These are phyloP conservation scores for Synanthedon formicaeformis DNA, from an alignment of 2,888 invertebrate species.

Conservation along the genomic window DNA sequence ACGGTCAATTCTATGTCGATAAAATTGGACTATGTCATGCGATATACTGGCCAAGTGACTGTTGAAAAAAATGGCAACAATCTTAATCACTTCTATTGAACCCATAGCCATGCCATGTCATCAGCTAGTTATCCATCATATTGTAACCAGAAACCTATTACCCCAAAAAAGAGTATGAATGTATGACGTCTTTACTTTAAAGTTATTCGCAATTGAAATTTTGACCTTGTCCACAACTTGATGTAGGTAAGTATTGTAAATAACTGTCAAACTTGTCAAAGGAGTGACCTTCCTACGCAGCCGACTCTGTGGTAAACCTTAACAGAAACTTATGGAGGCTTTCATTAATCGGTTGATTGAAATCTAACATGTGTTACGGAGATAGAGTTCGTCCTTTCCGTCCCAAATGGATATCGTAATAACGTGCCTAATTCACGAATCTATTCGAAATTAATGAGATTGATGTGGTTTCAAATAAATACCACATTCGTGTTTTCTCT, in stretches of 20 bases:
- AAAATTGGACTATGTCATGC: no score
- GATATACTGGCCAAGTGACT: no score
- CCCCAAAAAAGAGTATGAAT: no score
- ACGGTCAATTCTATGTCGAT: no score
- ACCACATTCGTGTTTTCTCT: no score
- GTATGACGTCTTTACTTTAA: no score
- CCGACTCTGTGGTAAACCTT: constrained; percentile 6
- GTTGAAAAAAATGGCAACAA: no score
- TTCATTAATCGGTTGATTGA: constrained; percentile 41
- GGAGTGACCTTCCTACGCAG: not conserved
- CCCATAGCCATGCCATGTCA: no score
- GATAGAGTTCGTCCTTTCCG: constrained; percentile 39
- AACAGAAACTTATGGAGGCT: constrained; percentile 12
- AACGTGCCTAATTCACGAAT: constrained; percentile 43
- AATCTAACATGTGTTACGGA: constrained; percentile 44
- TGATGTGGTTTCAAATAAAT: constrained; percentile 20
- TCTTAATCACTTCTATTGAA: no score
- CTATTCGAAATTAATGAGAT: constrained; percentile 36
- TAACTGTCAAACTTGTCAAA: constrained; percentile 3
- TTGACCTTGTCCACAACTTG: not conserved
- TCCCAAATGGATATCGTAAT: constrained; percentile 23
- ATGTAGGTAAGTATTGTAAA: constrained; percentile 1
- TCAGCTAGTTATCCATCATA: no score
- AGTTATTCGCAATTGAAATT: no score
- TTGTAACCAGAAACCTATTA: no score